A percentile compares a stretch with the other conserved stretches of the same genome.
phyloP scores from a whole-genome alignment of 2,888 invertebrate genomes.

The Neria commutata region DNA sequence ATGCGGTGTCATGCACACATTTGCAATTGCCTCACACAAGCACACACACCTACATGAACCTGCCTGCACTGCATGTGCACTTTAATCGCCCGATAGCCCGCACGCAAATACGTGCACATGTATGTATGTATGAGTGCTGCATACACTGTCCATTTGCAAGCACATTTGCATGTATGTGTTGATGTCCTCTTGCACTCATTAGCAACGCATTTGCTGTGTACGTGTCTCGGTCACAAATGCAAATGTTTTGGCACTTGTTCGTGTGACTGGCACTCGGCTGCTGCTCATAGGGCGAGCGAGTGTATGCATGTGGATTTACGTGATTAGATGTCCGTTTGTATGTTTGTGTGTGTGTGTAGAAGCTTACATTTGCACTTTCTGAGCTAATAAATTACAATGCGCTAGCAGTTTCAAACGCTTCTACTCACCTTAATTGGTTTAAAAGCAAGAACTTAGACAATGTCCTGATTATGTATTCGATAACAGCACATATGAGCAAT shows the following conservation, averaged over 20 bases:
- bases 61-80: too few relatives aligned
- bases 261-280: constrained; percentile 9
- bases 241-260: constrained; percentile 5
- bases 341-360: constrained; percentile 5
- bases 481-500: too few relatives aligned
- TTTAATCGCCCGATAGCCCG: too few relatives aligned
- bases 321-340: too few relatives aligned
- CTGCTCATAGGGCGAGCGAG: neutral
- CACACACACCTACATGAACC: too few relatives aligned
- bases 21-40: too few relatives aligned
- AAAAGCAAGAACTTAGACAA: too few relatives aligned
- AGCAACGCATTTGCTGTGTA: constrained; percentile 46
- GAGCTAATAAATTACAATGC: constrained; percentile 19
- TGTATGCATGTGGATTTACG: constrained; percentile 3
- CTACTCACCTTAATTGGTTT: neutral
- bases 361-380: constrained; percentile 14
- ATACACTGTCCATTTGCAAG: neutral
- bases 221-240: constrained; percentile 49
- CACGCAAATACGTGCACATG: neutral
- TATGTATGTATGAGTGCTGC: too few relatives aligned
- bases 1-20: too few relatives aligned
- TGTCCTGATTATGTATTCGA: too few relatives aligned
- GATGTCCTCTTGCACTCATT: constrained; percentile 43
- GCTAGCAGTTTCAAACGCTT: constrained; percentile 6
- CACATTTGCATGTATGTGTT: neutral